Base-by-base conservation (phyloP, 2,888 invertebrate genomes). In the Orthosia gracilis region DNA sequence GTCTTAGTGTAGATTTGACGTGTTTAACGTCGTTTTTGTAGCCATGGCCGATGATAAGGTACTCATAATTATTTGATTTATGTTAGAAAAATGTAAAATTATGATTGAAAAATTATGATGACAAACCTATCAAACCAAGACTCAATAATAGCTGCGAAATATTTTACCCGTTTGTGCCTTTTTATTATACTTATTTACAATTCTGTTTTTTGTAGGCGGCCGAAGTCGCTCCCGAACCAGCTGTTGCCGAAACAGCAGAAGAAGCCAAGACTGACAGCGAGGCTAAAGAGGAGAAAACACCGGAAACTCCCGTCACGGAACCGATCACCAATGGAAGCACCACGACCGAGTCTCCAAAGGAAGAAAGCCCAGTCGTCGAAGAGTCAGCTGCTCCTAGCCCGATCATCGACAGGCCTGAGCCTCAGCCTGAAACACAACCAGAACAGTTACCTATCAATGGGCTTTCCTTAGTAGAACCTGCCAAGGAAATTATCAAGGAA, bases 281-380 rank as follows among this genome's bases (percentile, higher is more conserved):
- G 85, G 83, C 82, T 61, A 94, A 94, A 82, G 94, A 95, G 47
- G 96, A 94, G 78, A 95, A 95, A 85, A 94, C 95, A 3, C 95
- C 96, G 4, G 96, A 96, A 79, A 96, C 97, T 11, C 97, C 97
- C 65, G 94, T 96, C 40, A 96, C 96, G 54, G 95, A 96, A 91
- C 95, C 95, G 45, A 92, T 96, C 67, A 94, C 96, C 71, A 96
- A 96, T 80, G 96, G 96, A 82, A 95, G 93, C 88, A 94, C 92
- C 85, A 94, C 95, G 57, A 94, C 97, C 11, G 95, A 95, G 79
- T 91, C 94, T 50, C 93, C 94, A 23, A 93, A 94, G 85, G 92
- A 88, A 71, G 94, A 93, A 58, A 87, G 80, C 65, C 87, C 83
- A 23, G 73, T 80, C 54, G 66, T 57, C 17, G 84, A 86, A 82